Conservation (phyloP, 2,888 invertebrate species). For the Clepsis dumicolana region DNA sequence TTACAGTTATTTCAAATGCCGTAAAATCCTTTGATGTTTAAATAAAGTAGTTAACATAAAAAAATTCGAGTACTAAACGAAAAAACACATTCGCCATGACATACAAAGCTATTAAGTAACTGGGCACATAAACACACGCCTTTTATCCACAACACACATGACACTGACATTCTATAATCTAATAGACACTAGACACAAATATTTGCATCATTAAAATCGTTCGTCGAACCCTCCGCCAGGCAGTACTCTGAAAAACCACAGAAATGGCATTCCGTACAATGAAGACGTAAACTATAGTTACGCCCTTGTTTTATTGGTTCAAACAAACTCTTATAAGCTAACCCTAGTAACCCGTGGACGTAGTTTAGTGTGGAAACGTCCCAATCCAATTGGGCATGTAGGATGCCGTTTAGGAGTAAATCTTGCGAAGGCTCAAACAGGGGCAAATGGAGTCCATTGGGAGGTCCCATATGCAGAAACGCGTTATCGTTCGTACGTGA, state of each 20-base stretch:
- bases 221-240: not conserved
- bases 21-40: not conserved
- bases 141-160: not conserved
- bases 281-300: constrained; percentile 7
- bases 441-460: constrained; percentile 55
- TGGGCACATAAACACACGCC: not conserved
- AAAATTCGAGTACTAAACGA: not conserved
- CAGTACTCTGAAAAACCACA: not conserved
- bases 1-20: not conserved
- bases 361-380: constrained; percentile 21
- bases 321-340: constrained; percentile 25
- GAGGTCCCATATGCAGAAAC: constrained; percentile 57
- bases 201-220: not conserved
- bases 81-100: constrained; percentile 1
- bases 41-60: not conserved
- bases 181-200: not conserved
- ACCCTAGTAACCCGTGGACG: constrained; percentile 2
- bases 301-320: constrained; percentile 1
- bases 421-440: constrained; percentile 55
- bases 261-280: not conserved
- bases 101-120: not conserved
- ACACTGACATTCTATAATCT: not conserved
- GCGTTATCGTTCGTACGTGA: constrained; percentile 64
- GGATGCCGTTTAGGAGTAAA: constrained; percentile 51
- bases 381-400: constrained; percentile 34